These are phyloP conservation scores for Grapholita molesta DNA, from an alignment of 1,140 invertebrate genomes.

Conservation along the genomic window DNA sequence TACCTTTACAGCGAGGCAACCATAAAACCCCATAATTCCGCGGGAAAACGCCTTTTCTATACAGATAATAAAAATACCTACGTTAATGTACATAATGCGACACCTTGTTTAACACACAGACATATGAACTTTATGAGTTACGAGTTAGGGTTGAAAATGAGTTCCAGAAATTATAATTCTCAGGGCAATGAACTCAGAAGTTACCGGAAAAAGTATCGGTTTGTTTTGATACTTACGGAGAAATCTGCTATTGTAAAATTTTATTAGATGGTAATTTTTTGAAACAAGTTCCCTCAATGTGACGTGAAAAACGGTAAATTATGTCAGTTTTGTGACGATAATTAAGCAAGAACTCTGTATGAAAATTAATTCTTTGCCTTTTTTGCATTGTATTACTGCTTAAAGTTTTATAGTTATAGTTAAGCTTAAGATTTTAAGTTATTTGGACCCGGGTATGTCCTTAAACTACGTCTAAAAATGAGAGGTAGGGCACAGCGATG, in stretches of 20 bases:
- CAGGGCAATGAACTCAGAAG: neutral
- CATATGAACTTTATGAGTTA: neutral
- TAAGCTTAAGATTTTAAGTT: too few species aligned
- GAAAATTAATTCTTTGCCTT: too few species aligned
- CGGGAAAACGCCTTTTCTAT: constrained; percentile 8
- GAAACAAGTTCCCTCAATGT: too few species aligned
- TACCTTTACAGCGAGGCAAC: neutral
- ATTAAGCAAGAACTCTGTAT: too few species aligned
- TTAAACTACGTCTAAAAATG: too few species aligned
- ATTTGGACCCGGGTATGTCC: too few species aligned
- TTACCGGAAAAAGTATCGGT: neutral
- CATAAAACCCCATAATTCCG: constrained; percentile 3
- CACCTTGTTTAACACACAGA: neutral
- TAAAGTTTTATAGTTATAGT: too few species aligned
- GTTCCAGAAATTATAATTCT: neutral
- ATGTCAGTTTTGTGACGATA: too few species aligned
- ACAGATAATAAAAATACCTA: constrained; percentile 17
- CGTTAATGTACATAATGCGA: neutral
- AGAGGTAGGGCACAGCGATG: too few species aligned
- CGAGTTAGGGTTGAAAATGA: neutral
- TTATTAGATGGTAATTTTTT: too few species aligned
- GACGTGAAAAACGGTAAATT: too few species aligned
- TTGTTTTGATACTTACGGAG: neutral
- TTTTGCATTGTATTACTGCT: too few species aligned
- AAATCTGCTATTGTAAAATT: neutral